These are phyloP conservation scores for Phasianus colchicus DNA, from an alignment of 2,113 vertebrate species.

Conservation along the genomic window DNA sequence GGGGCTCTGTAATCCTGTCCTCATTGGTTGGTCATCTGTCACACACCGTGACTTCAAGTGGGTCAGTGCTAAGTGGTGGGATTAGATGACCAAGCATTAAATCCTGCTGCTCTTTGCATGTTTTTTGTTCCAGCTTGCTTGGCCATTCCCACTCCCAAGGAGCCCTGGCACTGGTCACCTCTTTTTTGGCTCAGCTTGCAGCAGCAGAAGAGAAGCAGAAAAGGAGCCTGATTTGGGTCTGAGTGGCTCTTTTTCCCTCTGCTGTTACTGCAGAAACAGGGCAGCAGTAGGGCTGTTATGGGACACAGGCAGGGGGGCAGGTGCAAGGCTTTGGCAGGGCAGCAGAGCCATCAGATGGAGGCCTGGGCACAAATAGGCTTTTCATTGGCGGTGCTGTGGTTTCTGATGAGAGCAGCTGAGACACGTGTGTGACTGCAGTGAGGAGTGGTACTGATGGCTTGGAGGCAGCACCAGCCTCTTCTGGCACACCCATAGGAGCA, in stretches of 20 bases:
- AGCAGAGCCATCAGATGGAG: neutral
- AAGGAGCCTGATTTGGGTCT: neutral
- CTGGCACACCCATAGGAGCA: neutral
- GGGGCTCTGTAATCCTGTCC: neutral
- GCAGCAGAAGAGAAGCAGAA: neutral
- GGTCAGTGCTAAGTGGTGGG: neutral
- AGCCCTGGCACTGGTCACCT: neutral
- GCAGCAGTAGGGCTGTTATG: neutral
- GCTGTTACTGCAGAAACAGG: neutral
- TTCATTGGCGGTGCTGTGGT: neutral
- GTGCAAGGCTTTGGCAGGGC: neutral
- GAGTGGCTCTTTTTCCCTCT: neutral
- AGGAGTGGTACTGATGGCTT: neutral
- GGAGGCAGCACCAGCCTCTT: neutral
- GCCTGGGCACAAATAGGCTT: neutral
- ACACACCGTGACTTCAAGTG: neutral
- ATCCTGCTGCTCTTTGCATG: neutral
- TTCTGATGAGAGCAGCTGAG: neutral
- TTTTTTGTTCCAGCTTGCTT: slow-evolving; percentile 4
- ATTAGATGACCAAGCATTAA: neutral
- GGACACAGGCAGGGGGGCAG: neutral
- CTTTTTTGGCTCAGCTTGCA: neutral
- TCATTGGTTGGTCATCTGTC: slow-evolving; percentile 25
- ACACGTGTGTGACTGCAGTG: neutral
- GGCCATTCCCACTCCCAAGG: neutral